Evolutionary conservation across 1,140 invertebrate genomes (phyloP).

Genomic region (Mercenaria mercenaria): DNA sequence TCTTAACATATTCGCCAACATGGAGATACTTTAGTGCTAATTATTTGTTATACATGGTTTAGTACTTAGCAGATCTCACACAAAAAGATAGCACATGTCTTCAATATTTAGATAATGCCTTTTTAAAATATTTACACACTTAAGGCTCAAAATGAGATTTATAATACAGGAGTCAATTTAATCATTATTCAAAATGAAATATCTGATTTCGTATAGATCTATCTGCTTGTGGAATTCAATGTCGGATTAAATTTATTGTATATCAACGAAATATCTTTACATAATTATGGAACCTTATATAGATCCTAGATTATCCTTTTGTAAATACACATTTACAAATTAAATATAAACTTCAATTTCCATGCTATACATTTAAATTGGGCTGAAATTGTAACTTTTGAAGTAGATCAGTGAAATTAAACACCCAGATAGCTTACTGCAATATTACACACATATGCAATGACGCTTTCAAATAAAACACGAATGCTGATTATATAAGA

Average conservation of each 20-base stretch:
- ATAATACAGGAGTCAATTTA: not conserved
- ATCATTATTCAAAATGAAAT: not conserved
- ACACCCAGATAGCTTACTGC: no score
- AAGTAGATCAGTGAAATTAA: no score
- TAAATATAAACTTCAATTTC: not conserved
- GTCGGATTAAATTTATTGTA: constrained; percentile 10
- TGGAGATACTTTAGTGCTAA: constrained; percentile 14
- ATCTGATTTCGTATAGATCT: constrained; percentile 23
- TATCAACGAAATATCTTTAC: constrained; percentile 11
- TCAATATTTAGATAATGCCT: not conserved
- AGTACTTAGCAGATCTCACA: not conserved
- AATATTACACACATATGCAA: no score
- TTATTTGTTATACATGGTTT: constrained; percentile 26
- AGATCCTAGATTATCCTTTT: not conserved
- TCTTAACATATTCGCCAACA: not conserved
- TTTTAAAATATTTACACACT: constrained; percentile 22
- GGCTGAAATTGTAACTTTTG: no score
- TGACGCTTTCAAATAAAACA: no score
- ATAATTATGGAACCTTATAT: constrained; percentile 22
- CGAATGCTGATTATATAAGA: no score
- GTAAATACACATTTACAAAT: not conserved
- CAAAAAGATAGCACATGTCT: constrained; percentile 9
- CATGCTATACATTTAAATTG: not conserved
- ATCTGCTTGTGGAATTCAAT: not conserved
- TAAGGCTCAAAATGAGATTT: not conserved